Base-by-base conservation (phyloP, 2,797 vertebrate species). In the Okamejei kenojei region DNA sequence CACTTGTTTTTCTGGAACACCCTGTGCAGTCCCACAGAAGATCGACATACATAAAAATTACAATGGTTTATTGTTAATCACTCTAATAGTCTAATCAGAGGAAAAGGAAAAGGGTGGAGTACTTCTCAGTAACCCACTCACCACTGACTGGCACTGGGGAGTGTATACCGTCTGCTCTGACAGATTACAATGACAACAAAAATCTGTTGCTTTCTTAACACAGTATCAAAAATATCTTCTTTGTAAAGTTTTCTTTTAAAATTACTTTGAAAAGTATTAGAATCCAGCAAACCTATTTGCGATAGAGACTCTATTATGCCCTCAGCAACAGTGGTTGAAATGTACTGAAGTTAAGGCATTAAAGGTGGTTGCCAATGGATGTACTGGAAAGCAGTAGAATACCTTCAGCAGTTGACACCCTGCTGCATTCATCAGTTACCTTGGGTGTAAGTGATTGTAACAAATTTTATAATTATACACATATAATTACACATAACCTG, bases 91-190 rank as follows among this genome's bases (percentile, higher is more conserved):
- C 15, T 65, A 32, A 63, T 88, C 45, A 10, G 7, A 65, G 84
- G 84, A 88, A 88, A 35, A 88, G 84, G 84, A 88, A 78, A 88
- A 65, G 84, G 84, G 84, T 32, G 61, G n/a, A 63, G 84, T 68
- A 32, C n/a, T 68, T 68, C 6, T 21, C 21, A 73, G 71, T 21
- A 73, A 13, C 17, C 1, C 7, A 76, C 4, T 76, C 26, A 61
- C 26, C 38, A 68, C 58, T 65, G 58, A 86, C 17, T 86, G 58
- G n/a, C 4, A 19, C n/a, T 19, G 65, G 65, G 65, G 61, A 63
- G 35, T n/a, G 63, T 54, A 61, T 32, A 88, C 68, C 35, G 65
- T 88, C 84, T 88, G 61, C 84, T 68, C 32, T 32, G 19, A 35
- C 61, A 35, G 61, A 19, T 68, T 65, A 88, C 45, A 65, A 17